Evolutionary conservation across 2,888 invertebrate species (phyloP).

Genomic region (Chrysolina americana): DNA sequence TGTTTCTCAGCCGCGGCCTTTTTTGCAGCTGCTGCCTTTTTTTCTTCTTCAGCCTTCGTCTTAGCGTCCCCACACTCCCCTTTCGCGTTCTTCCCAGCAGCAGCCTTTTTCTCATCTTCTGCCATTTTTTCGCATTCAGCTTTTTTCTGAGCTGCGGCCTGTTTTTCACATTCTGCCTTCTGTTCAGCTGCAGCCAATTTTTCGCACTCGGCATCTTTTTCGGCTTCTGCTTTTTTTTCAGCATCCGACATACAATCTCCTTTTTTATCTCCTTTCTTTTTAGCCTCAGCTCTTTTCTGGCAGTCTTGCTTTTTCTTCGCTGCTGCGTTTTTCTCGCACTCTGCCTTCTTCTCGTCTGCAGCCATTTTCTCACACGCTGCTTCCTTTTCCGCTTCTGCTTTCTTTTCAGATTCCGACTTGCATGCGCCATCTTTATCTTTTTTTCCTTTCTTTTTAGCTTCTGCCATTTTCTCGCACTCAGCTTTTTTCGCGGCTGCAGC

Average conservation of each 20-base stretch:
- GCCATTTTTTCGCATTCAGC: background rate
- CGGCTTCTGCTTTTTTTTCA: slow-evolving; percentile 1
- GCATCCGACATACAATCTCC: background rate
- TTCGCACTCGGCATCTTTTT: background rate
- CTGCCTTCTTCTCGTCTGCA: slow-evolving; percentile 4
- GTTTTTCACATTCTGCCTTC: background rate
- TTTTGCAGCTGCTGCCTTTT: background rate
- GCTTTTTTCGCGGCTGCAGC: slow-evolving; percentile 6
- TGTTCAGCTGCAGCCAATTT: slow-evolving; percentile 3
- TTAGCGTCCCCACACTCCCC: background rate
- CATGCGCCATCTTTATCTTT: slow-evolving; percentile 5
- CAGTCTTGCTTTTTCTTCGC: slow-evolving; percentile 6
- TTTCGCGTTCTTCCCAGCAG: background rate
- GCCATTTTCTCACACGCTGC: slow-evolving; percentile 12
- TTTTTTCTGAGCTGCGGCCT: background rate
- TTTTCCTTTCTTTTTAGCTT: slow-evolving; percentile 4
- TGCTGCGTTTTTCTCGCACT: background rate
- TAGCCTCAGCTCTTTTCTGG: background rate
- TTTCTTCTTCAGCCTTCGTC: background rate
- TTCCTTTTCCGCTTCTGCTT: background rate
- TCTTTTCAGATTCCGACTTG: background rate
- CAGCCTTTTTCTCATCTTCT: background rate
- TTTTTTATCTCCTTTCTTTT: slow-evolving; percentile 7
- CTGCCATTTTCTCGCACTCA: slow-evolving; percentile 10
- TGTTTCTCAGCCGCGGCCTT: background rate